A percentile compares a stretch with the other conserved stretches of the same genome.
These are phyloP conservation scores for Drosophila putrida DNA, from an alignment of 2,888 invertebrate species.

Conservation along the genomic window DNA sequence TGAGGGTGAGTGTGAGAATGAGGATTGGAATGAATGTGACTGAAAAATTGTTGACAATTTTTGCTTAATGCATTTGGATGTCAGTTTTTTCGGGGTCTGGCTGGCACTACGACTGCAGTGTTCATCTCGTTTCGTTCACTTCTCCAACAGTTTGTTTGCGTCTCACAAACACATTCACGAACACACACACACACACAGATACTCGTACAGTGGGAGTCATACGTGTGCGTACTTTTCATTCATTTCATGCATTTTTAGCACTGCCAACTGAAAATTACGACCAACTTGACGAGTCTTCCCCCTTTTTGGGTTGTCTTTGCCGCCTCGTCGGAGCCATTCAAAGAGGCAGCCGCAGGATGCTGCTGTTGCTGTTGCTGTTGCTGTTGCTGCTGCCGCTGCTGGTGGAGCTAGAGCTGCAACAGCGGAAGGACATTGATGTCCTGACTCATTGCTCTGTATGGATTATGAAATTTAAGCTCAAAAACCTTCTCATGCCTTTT, in stretches of 20 bases:
- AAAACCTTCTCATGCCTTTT: slow-evolving; percentile 63
- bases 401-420: slow-evolving; percentile 21
- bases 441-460: slow-evolving; percentile 73
- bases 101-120: slow-evolving; percentile 28
- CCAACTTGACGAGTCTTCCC: slow-evolving; percentile 52
- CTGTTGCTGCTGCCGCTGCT: slow-evolving; percentile 15
- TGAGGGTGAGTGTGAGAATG: not conserved
- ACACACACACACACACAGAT: slow-evolving; percentile 22
- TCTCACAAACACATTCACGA: slow-evolving; percentile 46
- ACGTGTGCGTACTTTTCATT: slow-evolving; percentile 55
- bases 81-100: slow-evolving; percentile 51
- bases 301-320: slow-evolving; percentile 54
- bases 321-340: slow-evolving; percentile 75
- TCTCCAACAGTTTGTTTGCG: slow-evolving; percentile 61
- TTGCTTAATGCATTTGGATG: slow-evolving; percentile 80
- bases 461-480: slow-evolving; percentile 79
- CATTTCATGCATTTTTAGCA: slow-evolving; percentile 70
- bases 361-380: slow-evolving; percentile 17
- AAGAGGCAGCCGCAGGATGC: slow-evolving; percentile 43
- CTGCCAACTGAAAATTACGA: slow-evolving; percentile 61
- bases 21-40: slow-evolving; percentile 24
- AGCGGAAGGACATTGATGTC: slow-evolving; percentile 52
- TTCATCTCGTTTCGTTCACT: slow-evolving; percentile 33
- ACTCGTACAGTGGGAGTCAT: slow-evolving; percentile 37
- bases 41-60: slow-evolving; percentile 81